A percentile compares a stretch with the other conserved stretches of the same genome.
Evolutionary conservation across 2,888 invertebrate genomes (phyloP).

Genomic region (Odontocerum albicorne): DNA sequence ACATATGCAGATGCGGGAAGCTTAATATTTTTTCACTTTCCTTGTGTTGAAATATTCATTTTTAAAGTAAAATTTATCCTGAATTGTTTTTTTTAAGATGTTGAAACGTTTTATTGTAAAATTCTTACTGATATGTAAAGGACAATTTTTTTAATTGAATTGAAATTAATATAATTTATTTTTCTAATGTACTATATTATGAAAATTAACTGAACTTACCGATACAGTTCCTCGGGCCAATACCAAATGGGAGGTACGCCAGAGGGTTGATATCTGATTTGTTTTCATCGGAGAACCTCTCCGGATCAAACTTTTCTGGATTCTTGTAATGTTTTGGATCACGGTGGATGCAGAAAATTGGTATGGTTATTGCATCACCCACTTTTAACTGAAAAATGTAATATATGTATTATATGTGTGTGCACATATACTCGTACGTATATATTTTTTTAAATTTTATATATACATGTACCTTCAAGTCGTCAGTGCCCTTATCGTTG

Average conservation of each 20-base stretch:
- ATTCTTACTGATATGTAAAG: too few species aligned
- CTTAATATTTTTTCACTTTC: too few species aligned
- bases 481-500: not conserved
- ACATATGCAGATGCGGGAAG: too few species aligned
- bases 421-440: not conserved
- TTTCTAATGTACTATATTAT: too few species aligned
- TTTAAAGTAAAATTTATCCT: too few species aligned
- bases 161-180: too few species aligned
- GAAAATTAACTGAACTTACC: too few species aligned
- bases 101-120: too few species aligned
- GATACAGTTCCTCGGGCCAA: slow-evolving; percentile 54
- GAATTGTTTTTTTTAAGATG: too few species aligned
- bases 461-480: not conserved
- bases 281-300: slow-evolving; percentile 59
- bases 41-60: too few species aligned
- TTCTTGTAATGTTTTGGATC: slow-evolving; percentile 58
- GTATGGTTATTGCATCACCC: slow-evolving; percentile 37
- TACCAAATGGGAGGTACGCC: slow-evolving; percentile 53
- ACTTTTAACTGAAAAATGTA: slow-evolving; percentile 1
- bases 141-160: too few species aligned
- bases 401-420: not conserved
- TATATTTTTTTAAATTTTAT: not conserved
- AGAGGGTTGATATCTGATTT: slow-evolving; percentile 48
- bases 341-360: slow-evolving; percentile 51
- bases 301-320: slow-evolving; percentile 60